Conservation (phyloP, 2,797 vertebrate species). For the Siniperca obscura region DNA sequence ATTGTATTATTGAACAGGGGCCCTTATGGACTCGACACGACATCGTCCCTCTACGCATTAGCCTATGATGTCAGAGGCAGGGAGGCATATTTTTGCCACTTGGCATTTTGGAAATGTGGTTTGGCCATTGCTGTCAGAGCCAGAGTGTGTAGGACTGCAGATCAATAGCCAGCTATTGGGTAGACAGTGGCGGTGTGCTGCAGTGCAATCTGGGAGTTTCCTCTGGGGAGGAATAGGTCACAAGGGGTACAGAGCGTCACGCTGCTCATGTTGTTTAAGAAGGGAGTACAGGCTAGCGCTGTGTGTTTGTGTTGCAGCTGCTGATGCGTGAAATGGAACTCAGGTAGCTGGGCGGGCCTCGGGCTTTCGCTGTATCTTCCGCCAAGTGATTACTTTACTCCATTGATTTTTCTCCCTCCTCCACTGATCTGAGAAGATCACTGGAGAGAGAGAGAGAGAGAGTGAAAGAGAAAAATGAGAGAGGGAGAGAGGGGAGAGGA, state of each 20-base stretch:
- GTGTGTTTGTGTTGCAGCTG: slow-evolving; percentile 84
- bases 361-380: slow-evolving; percentile 83
- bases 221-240: slow-evolving; percentile 80
- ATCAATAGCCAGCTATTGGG: slow-evolving; percentile 77
- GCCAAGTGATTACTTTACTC: slow-evolving; percentile 86
- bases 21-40: slow-evolving; percentile 17
- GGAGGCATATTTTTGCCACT: slow-evolving; percentile 50
- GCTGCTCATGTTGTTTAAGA: slow-evolving; percentile 81
- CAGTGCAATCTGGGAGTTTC: slow-evolving; percentile 82
- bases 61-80: slow-evolving; percentile 63
- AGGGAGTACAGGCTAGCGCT: slow-evolving; percentile 72
- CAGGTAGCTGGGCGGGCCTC: slow-evolving; percentile 83
- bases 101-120: slow-evolving; percentile 72
- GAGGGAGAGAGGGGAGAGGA: slow-evolving; percentile 43
- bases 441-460: slow-evolving; percentile 60
- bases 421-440: slow-evolving; percentile 84
- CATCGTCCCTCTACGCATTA: slow-evolving; percentile 39
- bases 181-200: slow-evolving; percentile 68
- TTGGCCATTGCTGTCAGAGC: slow-evolving; percentile 48
- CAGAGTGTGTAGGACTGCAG: slow-evolving; percentile 60
- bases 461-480: slow-evolving; percentile 4
- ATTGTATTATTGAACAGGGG: slow-evolving; percentile 51
- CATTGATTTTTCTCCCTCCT: slow-evolving; percentile 85
- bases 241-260: slow-evolving; percentile 57
- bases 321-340: slow-evolving; percentile 88